Evolutionary conservation across 2,797 vertebrate genomes (phyloP).

Genomic region (Chrysocyon brachyurus): DNA sequence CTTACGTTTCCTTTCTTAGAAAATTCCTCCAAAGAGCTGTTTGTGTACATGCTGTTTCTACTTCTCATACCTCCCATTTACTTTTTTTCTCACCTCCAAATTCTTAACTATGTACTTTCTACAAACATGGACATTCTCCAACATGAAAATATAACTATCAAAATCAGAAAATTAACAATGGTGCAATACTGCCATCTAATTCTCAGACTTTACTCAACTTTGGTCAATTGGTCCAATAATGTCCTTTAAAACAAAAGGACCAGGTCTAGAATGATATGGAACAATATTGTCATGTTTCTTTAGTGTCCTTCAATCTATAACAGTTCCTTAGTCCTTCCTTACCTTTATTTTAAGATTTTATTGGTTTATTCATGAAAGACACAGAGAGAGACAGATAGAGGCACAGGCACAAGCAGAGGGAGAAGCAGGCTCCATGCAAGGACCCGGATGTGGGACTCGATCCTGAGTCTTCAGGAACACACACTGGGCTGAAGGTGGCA

Average conservation of each 20-base stretch:
- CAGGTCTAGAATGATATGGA: not conserved
- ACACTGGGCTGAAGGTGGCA: no score
- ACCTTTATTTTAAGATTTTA: not conserved
- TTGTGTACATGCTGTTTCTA: not conserved
- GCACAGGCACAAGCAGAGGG: no score
- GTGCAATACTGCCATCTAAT: constrained; percentile 36
- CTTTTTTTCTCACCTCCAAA: not conserved
- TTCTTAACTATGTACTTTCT: not conserved
- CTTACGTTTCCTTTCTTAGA: constrained; percentile 24
- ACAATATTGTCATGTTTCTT: not conserved
- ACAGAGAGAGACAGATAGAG: no score
- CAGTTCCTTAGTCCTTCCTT: not conserved
- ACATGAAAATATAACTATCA: constrained; percentile 6
- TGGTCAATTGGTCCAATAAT: constrained; percentile 18
- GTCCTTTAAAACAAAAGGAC: not conserved
- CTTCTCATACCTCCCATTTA: not conserved
- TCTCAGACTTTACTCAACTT: not conserved
- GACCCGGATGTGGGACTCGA: no score
- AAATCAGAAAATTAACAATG: not conserved
- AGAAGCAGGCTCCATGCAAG: no score
- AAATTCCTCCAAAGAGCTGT: constrained; percentile 40
- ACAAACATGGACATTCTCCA: constrained; percentile 19
- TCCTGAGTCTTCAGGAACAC: no score
- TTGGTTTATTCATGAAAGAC: no score
- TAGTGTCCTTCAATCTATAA: not conserved